Percentiles rank a stretch among this genome's conserved stretches.
Evolutionary conservation across 2,888 invertebrate species (phyloP).

Genomic region (Thereva nobilitata): DNA sequence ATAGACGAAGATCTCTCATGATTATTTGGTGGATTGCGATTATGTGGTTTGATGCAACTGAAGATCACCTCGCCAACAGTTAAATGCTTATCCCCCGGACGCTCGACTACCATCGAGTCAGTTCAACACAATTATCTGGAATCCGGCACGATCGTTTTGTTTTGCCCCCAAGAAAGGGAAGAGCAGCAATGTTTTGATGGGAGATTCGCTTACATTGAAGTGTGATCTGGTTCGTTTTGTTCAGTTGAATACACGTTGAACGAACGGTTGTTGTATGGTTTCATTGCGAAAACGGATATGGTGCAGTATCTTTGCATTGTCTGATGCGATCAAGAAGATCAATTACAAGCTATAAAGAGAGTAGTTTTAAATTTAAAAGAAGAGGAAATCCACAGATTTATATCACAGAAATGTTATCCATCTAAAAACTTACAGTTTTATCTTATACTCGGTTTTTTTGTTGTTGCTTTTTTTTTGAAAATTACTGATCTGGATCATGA

Average conservation of each 20-base stretch:
- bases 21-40: slow-evolving; percentile 31
- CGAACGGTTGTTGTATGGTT: slow-evolving; percentile 18
- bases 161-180: slow-evolving; percentile 13
- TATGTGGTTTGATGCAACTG: slow-evolving; percentile 31
- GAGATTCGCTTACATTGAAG: slow-evolving; percentile 28
- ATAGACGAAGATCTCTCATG: slow-evolving; percentile 30
- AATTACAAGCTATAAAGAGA: slow-evolving; percentile 27
- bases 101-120: not conserved
- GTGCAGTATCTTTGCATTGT: slow-evolving; percentile 27
- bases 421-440: not conserved
- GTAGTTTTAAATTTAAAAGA: slow-evolving; percentile 1
- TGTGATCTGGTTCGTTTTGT: slow-evolving; percentile 27
- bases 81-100: slow-evolving; percentile 3
- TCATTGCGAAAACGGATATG: slow-evolving; percentile 35
- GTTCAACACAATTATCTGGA: slow-evolving; percentile 22
- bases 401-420: slow-evolving; percentile 27
- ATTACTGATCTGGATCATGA: too few species aligned
- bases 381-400: slow-evolving; percentile 35
- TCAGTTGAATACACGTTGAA: slow-evolving; percentile 31
- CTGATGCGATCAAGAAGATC: slow-evolving; percentile 34
- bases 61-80: slow-evolving; percentile 3
- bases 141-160: slow-evolving; percentile 33
- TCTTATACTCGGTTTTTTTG: too few species aligned
- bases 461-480: too few species aligned
- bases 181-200: slow-evolving; percentile 17